Percentiles rank a stretch among this genome's conserved stretches.
These are phyloP conservation scores for Regulus satrapa DNA, from an alignment of 2,113 vertebrate genomes.

Conservation along the genomic window DNA sequence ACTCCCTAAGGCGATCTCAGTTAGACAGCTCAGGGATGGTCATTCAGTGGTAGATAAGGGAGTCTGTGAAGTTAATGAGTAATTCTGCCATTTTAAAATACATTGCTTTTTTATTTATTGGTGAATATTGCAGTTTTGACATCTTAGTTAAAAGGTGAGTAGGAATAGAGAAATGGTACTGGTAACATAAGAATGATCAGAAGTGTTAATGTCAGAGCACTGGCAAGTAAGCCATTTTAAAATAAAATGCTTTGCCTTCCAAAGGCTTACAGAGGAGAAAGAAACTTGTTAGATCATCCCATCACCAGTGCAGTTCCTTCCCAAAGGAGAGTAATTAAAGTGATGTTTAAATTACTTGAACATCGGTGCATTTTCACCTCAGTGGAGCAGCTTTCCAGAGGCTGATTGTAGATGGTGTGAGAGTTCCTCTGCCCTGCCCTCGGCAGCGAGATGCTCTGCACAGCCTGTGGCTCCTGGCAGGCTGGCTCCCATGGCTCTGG, in stretches of 20 bases:
- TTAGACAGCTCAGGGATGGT: constrained; percentile 7
- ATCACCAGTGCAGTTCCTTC: not conserved
- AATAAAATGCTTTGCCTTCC: not conserved
- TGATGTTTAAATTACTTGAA: not conserved
- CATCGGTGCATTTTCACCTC: not conserved
- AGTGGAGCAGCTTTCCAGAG: not conserved
- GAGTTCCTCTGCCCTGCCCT: not conserved
- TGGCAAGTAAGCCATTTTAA: not conserved
- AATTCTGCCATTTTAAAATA: constrained; percentile 40
- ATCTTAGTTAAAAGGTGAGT: not conserved
- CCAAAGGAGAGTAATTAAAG: not conserved
- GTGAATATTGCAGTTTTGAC: constrained; percentile 29
- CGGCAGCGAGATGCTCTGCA: rapidly evolving
- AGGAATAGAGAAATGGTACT: not conserved
- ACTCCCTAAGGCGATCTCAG: not conserved
- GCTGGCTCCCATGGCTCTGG: rapidly evolving
- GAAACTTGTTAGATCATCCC: not conserved
- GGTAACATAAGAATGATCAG: not conserved
- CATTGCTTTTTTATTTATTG: constrained; percentile 6
- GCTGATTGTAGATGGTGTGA: not conserved
- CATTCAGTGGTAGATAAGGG: constrained; percentile 18
- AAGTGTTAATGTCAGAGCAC: not conserved
- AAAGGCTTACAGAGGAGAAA: not conserved
- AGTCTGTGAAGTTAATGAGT: constrained; percentile 48
- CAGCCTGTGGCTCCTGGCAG: rapidly evolving